phyloP scores from a whole-genome alignment of 2,113 vertebrate genomes.

The Aspidoscelis tigris region DNA sequence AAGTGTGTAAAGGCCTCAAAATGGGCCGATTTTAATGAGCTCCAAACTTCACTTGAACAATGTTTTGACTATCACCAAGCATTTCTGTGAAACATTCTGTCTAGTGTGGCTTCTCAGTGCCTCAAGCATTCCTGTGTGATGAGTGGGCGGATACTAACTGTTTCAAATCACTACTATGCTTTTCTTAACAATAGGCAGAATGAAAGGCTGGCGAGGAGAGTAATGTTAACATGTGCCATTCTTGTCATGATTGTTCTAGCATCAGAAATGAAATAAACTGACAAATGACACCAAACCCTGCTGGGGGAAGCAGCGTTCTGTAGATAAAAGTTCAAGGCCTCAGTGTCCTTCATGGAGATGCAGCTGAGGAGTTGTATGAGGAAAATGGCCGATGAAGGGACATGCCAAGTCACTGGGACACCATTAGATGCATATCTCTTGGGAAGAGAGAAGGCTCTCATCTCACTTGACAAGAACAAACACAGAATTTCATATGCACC shows the following conservation, averaged over 20 bases:
- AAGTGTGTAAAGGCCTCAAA: background rate
- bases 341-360: constrained; percentile 43
- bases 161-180: background rate
- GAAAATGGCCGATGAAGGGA: constrained; percentile 47
- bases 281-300: constrained; percentile 27
- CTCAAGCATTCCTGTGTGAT: background rate
- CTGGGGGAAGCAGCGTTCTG: constrained; percentile 31
- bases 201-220: background rate
- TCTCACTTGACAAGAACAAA: constrained; percentile 21
- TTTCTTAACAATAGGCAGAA: background rate
- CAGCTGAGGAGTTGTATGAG: constrained; percentile 29
- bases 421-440: constrained; percentile 46
- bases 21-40: constrained; percentile 16
- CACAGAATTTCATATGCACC: constrained; percentile 43
- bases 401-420: constrained; percentile 23
- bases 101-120: background rate
- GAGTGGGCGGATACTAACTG: background rate
- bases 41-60: constrained; percentile 1
- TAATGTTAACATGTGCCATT: constrained; percentile 18
- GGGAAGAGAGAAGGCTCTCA: background rate
- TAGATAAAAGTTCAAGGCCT: constrained; percentile 58
- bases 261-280: constrained; percentile 61
- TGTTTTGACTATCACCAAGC: background rate
- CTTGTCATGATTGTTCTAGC: background rate
- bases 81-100: background rate